Base-by-base conservation (phyloP, 2,888 invertebrate species). In the Encarsia formosa region DNA sequence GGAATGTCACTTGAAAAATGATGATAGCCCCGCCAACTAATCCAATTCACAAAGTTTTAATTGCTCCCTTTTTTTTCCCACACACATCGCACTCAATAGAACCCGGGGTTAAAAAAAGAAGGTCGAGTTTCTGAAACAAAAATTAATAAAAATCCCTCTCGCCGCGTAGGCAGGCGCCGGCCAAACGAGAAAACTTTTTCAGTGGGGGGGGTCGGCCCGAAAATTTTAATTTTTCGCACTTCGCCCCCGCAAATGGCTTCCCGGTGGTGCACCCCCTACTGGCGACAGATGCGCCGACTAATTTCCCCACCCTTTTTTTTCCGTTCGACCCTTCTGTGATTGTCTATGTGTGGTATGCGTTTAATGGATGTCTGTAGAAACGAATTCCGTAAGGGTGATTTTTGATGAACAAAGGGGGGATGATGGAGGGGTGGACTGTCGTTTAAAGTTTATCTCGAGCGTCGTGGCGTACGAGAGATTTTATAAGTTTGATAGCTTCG, bases 281-380 rank as follows among this genome's bases (percentile, higher is more conserved):
- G 39, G 48, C 64, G 64, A 63, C 69, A 69, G 69, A 69, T 69
- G 69, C 59, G 62, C 52, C 55, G 59, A 59, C 62, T 66, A 67
- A 69, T 69, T 66, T 63, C 55, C 38, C 49, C 48, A 52, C 41
- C 26, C 34, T 11, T 13, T 22, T 19, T 16, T 19, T 20, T 18
- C 20, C 16, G 5, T n/a, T n/a, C 19, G 8, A 4, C 9, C 26
- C 18, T 18, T 6, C 20, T 13, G 6, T 19, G 19, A 23, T 22
- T 23, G 16, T 43, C 24, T 40, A 41, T 42, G 49, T 52, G 45
- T 32, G 62, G 67, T 60, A 63, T 65, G 67, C 63, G 60, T 62
- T 68, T 68, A 68, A 68, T 65, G 63, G 65, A 49, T 48, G 61
- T 58, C 57, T 49, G 55, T 20, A 15, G 42, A 38, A 49, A 59